Percentiles rank a stretch among this genome's conserved stretches.
Evolutionary conservation across 2,888 invertebrate genomes (phyloP).

Genomic region (Agrochola litura): DNA sequence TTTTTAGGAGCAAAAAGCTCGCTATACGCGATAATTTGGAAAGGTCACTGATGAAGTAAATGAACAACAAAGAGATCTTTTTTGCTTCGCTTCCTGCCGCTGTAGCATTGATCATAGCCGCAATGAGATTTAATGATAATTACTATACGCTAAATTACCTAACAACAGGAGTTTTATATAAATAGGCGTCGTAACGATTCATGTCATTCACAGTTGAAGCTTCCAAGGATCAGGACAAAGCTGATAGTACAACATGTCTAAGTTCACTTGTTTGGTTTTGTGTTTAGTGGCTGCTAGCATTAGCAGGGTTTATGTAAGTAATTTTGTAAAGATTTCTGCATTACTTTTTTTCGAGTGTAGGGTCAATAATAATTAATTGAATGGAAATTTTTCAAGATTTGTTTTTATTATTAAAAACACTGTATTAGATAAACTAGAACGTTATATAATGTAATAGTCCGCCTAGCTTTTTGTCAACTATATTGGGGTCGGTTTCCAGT

Average conservation of each 20-base stretch:
- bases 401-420: too few species aligned
- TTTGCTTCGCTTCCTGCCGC: conserved; percentile 39
- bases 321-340: neutral
- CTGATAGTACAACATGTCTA: conserved; percentile 47
- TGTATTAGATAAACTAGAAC: too few species aligned
- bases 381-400: too few species aligned
- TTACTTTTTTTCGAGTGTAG: too few species aligned
- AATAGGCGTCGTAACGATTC: conserved; percentile 40
- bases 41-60: conserved; percentile 19
- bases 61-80: conserved; percentile 45
- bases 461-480: neutral
- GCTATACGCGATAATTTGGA: neutral
- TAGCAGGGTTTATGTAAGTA: conserved; percentile 53
- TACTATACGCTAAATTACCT: conserved; percentile 46
- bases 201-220: conserved; percentile 45
- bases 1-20: neutral
- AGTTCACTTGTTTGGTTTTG: conserved; percentile 42
- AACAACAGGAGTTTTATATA: conserved; percentile 52
- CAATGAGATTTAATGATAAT: conserved; percentile 56
- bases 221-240: conserved; percentile 42
- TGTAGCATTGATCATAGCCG: conserved; percentile 47
- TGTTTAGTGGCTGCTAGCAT: conserved; percentile 48
- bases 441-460: neutral
- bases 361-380: too few species aligned
- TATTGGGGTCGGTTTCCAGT: neutral